These are phyloP conservation scores for Epicampocera succincta DNA, from an alignment of 2,888 invertebrate species.

Conservation along the genomic window DNA sequence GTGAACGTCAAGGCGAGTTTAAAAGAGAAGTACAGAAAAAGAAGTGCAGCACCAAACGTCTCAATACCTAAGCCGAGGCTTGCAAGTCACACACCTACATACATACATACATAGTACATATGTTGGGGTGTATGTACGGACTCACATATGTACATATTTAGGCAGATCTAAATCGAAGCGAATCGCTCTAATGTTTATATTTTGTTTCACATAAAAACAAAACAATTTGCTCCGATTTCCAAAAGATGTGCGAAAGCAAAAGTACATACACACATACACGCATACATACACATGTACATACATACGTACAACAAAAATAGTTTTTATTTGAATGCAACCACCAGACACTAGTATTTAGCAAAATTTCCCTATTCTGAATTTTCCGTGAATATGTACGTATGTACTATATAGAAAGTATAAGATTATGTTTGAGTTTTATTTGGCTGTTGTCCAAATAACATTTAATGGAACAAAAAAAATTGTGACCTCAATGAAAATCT, in stretches of 20 bases:
- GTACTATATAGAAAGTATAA: background rate
- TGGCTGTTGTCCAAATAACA: conserved; percentile 38
- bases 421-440: conserved; percentile 19
- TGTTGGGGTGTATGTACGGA: too few relatives aligned
- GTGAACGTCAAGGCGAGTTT: too few relatives aligned
- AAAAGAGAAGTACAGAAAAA: too few relatives aligned
- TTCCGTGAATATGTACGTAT: background rate
- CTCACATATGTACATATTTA: too few relatives aligned
- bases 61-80: too few relatives aligned
- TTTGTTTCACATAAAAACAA: background rate
- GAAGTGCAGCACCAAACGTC: too few relatives aligned
- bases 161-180: too few relatives aligned
- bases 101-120: too few relatives aligned
- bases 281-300: background rate
- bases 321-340: conserved; percentile 11
- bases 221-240: conserved; percentile 18
- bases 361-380: conserved; percentile 12
- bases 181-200: too few relatives aligned
- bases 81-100: too few relatives aligned
- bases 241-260: background rate
- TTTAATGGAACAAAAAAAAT: background rate
- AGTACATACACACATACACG: too few relatives aligned
- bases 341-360: conserved; percentile 3
- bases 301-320: conserved; percentile 12
- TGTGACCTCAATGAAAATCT: conserved; percentile 30